These are phyloP conservation scores for Tragopan temminckii DNA, from an alignment of 2,797 vertebrate species.

Conservation along the genomic window DNA sequence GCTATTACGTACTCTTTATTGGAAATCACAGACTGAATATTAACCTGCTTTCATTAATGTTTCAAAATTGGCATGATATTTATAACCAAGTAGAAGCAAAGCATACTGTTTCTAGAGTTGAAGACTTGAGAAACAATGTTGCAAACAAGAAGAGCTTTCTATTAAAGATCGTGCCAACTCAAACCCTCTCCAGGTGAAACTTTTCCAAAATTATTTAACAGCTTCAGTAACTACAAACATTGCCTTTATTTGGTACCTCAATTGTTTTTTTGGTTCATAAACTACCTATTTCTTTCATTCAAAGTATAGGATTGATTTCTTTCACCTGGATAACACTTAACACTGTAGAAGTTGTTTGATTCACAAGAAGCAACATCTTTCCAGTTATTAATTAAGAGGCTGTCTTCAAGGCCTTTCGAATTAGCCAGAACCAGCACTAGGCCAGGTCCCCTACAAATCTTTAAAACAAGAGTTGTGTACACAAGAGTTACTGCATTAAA, in stretches of 20 bases:
- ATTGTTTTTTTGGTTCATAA: not conserved
- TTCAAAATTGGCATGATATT: conserved; percentile 27
- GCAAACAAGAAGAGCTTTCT: not conserved
- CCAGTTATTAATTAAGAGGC: not conserved
- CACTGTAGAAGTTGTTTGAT: not conserved
- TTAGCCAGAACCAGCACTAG: not conserved
- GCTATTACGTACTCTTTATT: not conserved
- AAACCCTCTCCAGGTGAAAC: not conserved
- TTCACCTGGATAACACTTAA: not conserved
- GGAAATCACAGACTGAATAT: not conserved
- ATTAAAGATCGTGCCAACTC: not conserved
- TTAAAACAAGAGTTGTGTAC: not conserved
- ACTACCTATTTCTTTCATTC: not conserved
- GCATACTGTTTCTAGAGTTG: not conserved
- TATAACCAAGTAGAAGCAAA: not conserved
- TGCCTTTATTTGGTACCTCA: not conserved
- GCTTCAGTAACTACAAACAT: not conserved
- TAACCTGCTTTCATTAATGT: not conserved
- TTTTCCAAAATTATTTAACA: not conserved
- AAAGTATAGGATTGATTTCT: not conserved
- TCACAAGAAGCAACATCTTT: not conserved
- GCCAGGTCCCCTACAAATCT: not conserved
- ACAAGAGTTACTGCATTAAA: not conserved
- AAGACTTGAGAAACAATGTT: not conserved
- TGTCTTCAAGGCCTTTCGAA: not conserved